Evolutionary conservation across 2,888 invertebrate genomes (phyloP), one percentile per base, ranked within the genome.

Genomic region (Metalampra italica): DNA sequence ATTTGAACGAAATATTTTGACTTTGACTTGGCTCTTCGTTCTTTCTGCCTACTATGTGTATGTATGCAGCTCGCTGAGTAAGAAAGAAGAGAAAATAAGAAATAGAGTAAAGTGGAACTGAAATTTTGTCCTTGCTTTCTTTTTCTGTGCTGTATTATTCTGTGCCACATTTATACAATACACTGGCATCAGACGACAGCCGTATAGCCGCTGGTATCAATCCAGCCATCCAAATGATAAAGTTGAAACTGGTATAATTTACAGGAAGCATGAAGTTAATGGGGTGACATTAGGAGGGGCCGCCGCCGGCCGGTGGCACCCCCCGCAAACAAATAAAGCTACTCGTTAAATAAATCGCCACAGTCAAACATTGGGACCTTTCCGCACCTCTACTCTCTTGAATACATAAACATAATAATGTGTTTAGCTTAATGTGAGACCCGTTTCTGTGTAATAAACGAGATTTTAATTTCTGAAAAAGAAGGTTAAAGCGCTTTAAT

Each of bases 311-410:
- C 62, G 68, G n/a, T n/a, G n/a, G 22, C 22, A 22, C 2, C 3
- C 65, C 71, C 69, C 67, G 63, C 74, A 78, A 78, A 79, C 82
- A 81, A 81, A 81, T 80, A 80, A 80, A 78, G 76, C 74, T 71
- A 74, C 76, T 82, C 79, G 75, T 80, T 82, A 78, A 78, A 81
- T 79, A 82, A 81, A 82, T 82, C 78, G 76, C 73, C 71, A 62
- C 75, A 77, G 73, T 76, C 78, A 78, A 81, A 81, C 81, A 79
- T 75, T 68, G 66, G 64, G 74, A 74, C 75, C 78, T 78, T 75
- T 77, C 78, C 73, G 73, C 82, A 75, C 79, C 75, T 79, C 64
- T 68, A 60, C 66, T 64, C 68, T 61, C 60, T 62, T 68, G 68
- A 75, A 78, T 76, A 78, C 76, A 78, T 78, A 78, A 78, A 75